These are phyloP conservation scores for Helobdella robusta DNA, from an alignment of 2,888 invertebrate species.

Conservation along the genomic window DNA sequence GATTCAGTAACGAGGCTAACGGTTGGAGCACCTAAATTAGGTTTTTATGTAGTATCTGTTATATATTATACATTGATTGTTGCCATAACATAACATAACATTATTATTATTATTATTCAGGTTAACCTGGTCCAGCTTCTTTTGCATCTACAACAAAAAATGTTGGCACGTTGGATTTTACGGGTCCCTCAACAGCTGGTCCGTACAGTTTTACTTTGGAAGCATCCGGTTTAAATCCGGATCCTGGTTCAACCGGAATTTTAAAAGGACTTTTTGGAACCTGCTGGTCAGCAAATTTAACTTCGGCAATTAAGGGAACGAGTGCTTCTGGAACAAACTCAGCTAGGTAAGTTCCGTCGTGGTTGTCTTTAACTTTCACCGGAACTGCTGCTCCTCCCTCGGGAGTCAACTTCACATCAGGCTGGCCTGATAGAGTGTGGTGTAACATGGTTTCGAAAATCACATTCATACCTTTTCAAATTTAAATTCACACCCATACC, in stretches of 20 bases:
- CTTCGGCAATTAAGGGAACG: constrained; percentile 67
- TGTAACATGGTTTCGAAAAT: no score
- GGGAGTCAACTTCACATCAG: constrained; percentile 60
- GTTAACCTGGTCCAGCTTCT: constrained; percentile 25
- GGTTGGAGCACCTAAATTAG: no score
- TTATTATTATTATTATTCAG: not conserved
- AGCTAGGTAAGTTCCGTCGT: constrained; percentile 65
- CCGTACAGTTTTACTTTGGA: constrained; percentile 37
- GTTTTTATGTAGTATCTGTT: no score
- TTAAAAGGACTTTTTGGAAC: constrained; percentile 72
- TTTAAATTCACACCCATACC: not conserved
- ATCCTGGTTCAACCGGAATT: constrained; percentile 49
- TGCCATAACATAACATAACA: no score
- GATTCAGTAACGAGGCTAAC: constrained; percentile 20
- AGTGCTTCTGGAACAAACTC: constrained; percentile 61
- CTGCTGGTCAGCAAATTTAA: constrained; percentile 70
- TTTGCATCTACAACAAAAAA: constrained; percentile 27
- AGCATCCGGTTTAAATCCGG: constrained; percentile 54
- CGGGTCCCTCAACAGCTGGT: constrained; percentile 25
- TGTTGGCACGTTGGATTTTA: constrained; percentile 14
- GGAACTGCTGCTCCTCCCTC: constrained; percentile 68
- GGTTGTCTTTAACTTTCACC: constrained; percentile 65
- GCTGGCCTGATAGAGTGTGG: constrained; percentile 63
- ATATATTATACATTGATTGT: no score
- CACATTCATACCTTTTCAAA: not conserved